A percentile compares a stretch with the other conserved stretches of the same genome.
Evolutionary conservation across 2,888 invertebrate genomes (phyloP).

Genomic region (Acanthosepion esculentum): DNA sequence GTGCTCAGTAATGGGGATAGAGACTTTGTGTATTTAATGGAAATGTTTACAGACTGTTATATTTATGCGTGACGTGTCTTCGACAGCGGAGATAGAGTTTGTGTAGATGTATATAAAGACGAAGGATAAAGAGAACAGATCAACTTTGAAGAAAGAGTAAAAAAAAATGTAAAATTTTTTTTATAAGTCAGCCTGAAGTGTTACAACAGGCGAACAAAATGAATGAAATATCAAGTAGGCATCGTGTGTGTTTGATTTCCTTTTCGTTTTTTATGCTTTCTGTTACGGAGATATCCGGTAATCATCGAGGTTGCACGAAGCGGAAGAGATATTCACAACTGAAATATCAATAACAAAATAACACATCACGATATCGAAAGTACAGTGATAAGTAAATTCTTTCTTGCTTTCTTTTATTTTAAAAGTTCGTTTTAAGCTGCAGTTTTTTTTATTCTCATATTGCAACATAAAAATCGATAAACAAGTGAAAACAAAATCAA

Average conservation of each 20-base stretch:
- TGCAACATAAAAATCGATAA: not conserved
- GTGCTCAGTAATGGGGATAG: no score
- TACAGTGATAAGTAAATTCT: not conserved
- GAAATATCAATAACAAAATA: not conserved
- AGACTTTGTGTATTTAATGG: no score
- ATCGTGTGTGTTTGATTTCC: not conserved
- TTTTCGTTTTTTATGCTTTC: not conserved
- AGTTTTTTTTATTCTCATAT: not conserved
- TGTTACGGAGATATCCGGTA: not conserved
- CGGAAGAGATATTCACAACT: not conserved
- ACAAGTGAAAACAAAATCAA: not conserved
- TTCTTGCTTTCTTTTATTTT: not conserved
- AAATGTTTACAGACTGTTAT: no score
- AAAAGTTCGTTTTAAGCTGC: not conserved
- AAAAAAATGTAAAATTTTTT: not conserved
- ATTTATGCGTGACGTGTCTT: no score
- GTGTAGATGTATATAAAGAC: no score
- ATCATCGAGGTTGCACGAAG: not conserved
- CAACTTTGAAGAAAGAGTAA: no score
- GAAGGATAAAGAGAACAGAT: no score
- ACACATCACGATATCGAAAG: not conserved
- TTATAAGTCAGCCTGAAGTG: not conserved
- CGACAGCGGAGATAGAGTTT: no score
- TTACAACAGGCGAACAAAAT: not conserved
- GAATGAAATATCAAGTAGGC: conserved; percentile 15